Percentiles rank a stretch among this genome's conserved stretches.
Evolutionary conservation across 2,888 invertebrate genomes (phyloP).

Genomic region (Eulithis testata): DNA sequence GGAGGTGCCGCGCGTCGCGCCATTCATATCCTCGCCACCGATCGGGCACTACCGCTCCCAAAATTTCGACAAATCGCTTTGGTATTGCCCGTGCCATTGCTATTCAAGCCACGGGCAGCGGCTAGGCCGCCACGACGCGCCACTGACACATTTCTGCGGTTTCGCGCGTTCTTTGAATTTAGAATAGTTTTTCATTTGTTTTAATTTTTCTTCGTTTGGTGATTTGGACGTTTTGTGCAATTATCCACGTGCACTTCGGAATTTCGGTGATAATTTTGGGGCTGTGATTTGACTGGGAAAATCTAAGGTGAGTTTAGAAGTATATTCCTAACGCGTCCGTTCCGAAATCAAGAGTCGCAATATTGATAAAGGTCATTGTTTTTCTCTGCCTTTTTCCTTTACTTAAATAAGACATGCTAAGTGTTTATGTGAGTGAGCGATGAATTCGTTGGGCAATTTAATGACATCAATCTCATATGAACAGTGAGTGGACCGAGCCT

Average conservation of each 20-base stretch:
- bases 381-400: conserved; percentile 21
- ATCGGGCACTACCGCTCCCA: conserved; percentile 70
- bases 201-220: conserved; percentile 63
- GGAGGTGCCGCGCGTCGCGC: conserved; percentile 63
- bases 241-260: conserved; percentile 57
- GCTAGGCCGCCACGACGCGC: conserved; percentile 80
- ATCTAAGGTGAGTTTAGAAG: conserved; percentile 60
- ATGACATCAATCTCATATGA: conserved; percentile 34
- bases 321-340: background rate
- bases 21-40: conserved; percentile 75
- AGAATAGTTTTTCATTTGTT: conserved; percentile 67
- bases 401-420: conserved; percentile 24
- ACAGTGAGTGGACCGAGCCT: conserved; percentile 32
- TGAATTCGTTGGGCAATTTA: conserved; percentile 27
- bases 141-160: conserved; percentile 82
- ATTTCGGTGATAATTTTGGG: conserved; percentile 54
- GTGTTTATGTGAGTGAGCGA: conserved; percentile 32
- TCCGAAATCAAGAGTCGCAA: conserved; percentile 9
- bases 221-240: conserved; percentile 64
- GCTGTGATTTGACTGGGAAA: conserved; percentile 51
- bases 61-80: conserved; percentile 71
- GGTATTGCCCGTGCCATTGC: conserved; percentile 56
- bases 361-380: conserved; percentile 24
- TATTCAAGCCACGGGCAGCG: conserved; percentile 70
- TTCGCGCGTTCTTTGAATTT: conserved; percentile 81